These are phyloP conservation scores for Streptopelia turtur DNA, from an alignment of 2,797 vertebrate genomes.

Conservation along the genomic window DNA sequence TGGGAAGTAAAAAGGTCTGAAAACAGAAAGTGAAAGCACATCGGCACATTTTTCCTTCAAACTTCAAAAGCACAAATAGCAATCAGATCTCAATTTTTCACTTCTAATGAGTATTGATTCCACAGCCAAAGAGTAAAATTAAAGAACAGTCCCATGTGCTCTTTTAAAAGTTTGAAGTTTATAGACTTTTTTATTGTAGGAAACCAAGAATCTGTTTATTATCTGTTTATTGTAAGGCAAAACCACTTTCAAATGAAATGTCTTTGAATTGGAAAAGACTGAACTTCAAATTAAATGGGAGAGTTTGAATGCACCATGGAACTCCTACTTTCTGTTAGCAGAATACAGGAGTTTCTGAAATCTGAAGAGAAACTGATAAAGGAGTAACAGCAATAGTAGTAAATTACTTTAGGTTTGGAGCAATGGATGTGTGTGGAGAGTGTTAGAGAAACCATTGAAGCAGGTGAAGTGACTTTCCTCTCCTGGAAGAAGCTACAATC, in stretches of 20 bases:
- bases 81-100: slow-evolving; percentile 33
- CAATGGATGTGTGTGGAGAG: not conserved
- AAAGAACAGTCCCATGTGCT: slow-evolving; percentile 31
- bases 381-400: not conserved
- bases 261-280: slow-evolving; percentile 18
- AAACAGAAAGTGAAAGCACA: not conserved
- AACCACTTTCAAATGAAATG: slow-evolving; percentile 26
- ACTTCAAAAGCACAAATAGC: not conserved
- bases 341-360: not conserved
- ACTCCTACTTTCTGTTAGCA: not conserved
- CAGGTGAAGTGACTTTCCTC: not conserved
- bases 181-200: slow-evolving; percentile 51
- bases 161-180: slow-evolving; percentile 29
- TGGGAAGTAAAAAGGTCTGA: not conserved
- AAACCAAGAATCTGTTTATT: slow-evolving; percentile 64
- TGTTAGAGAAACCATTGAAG: not conserved
- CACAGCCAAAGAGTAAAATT: slow-evolving; percentile 51
- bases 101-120: slow-evolving; percentile 49
- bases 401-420: not conserved
- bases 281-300: not conserved
- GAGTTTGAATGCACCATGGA: not conserved
- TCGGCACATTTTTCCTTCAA: not conserved
- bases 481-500: not conserved
- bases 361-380: not conserved
- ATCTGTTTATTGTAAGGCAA: slow-evolving; percentile 61